phyloP scores from a whole-genome alignment of 2,113 vertebrate species.

The Marmota monax region DNA sequence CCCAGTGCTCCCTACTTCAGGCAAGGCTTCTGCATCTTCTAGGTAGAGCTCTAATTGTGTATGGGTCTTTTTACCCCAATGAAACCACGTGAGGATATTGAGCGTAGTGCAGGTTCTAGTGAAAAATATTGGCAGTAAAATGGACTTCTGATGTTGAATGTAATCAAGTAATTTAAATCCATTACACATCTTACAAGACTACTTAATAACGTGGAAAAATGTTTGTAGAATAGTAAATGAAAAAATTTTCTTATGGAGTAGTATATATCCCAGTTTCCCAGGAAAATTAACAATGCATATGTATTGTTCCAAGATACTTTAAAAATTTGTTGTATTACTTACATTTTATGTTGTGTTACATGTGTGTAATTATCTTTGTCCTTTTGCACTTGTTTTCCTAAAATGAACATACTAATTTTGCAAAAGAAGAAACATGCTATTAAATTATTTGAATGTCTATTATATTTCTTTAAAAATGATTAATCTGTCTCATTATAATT shows the following conservation, averaged over 20 bases:
- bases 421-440: neutral
- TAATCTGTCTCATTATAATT: neutral
- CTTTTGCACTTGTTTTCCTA: conserved; percentile 11
- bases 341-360: neutral
- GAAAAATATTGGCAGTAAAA: conserved; percentile 33
- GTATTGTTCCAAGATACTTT: neutral
- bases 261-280: neutral
- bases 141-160: conserved; percentile 36
- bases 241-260: conserved; percentile 34
- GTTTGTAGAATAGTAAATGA: conserved; percentile 52
- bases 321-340: neutral
- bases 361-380: conserved; percentile 21
- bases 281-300: conserved; percentile 29
- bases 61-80: neutral
- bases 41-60: neutral
- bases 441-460: conserved; percentile 9
- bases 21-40: neutral
- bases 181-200: conserved; percentile 53
- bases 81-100: neutral
- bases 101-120: neutral
- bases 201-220: conserved; percentile 59
- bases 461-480: neutral
- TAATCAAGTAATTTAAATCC: conserved; percentile 68
- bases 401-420: conserved; percentile 33
- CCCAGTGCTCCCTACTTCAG: too few species aligned